Conservation (phyloP, 2,888 invertebrate species). For the Brachyopa scutellaris region DNA sequence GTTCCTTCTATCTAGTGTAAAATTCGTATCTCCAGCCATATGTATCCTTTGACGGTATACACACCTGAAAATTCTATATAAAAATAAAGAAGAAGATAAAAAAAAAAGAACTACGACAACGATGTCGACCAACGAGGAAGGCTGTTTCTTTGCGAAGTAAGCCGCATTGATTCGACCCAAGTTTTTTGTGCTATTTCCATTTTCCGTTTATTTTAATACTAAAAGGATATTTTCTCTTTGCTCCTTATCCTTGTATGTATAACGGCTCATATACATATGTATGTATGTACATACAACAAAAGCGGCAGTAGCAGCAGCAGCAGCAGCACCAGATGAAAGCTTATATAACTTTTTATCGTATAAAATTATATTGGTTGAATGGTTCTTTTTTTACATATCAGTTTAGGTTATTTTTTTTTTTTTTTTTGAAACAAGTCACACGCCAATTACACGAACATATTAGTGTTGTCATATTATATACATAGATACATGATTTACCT, state of each 20-base stretch:
- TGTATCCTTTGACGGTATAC: constrained; percentile 57
- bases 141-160: constrained; percentile 59
- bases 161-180: constrained; percentile 68
- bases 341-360: constrained; percentile 69
- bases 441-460: no score
- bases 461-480: constrained; percentile 16
- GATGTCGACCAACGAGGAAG: constrained; percentile 2
- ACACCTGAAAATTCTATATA: constrained; percentile 58
- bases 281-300: constrained; percentile 58
- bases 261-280: constrained; percentile 20
- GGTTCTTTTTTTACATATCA: constrained; percentile 3
- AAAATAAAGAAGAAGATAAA: background rate
- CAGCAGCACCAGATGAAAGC: constrained; percentile 59
- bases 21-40: constrained; percentile 19
- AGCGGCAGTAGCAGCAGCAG: constrained; percentile 37
- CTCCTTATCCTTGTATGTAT: constrained; percentile 46
- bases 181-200: constrained; percentile 62
- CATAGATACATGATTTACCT: constrained; percentile 49
- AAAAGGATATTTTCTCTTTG: constrained; percentile 64
- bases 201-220: constrained; percentile 69
- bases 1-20: no score
- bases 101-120: background rate
- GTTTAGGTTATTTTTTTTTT: constrained; percentile 10
- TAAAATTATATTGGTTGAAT: constrained; percentile 55
- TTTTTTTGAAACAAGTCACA: constrained; percentile 35